Percentiles rank a stretch among this genome's conserved stretches.
Evolutionary conservation across 2,113 vertebrate species (phyloP).

Genomic region (Saguinus midas): DNA sequence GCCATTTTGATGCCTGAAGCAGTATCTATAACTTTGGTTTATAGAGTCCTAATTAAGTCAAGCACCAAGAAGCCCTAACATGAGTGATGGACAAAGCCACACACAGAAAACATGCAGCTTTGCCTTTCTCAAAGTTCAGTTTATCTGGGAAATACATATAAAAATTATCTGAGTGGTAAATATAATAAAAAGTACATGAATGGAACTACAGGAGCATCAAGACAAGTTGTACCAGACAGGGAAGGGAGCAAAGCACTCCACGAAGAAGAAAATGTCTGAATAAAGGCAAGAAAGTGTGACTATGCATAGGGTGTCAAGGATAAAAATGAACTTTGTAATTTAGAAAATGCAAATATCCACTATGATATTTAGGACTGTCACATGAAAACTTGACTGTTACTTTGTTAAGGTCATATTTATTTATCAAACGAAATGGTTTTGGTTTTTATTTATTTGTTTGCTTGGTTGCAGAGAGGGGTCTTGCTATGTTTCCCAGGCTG

Average conservation of each 20-base stretch:
- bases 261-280: too few relatives aligned
- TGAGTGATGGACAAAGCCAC: background rate
- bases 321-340: background rate
- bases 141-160: background rate
- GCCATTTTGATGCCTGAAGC: background rate
- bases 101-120: background rate
- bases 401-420: background rate
- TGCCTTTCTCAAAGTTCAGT: background rate
- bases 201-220: background rate
- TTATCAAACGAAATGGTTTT: background rate
- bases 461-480: background rate
- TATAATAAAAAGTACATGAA: background rate
- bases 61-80: background rate
- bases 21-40: background rate
- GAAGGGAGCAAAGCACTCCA: background rate
- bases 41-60: background rate
- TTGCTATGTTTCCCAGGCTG: background rate
- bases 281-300: background rate
- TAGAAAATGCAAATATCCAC: background rate
- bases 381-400: background rate
- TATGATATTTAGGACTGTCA: background rate
- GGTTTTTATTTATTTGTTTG: too few relatives aligned
- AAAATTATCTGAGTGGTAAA: background rate
- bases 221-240: background rate
- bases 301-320: rapidly evolving